Percentiles rank a stretch among this genome's conserved stretches.
These are phyloP conservation scores for Zosterops borbonicus DNA, from an alignment of 2,113 vertebrate genomes.

Conservation along the genomic window DNA sequence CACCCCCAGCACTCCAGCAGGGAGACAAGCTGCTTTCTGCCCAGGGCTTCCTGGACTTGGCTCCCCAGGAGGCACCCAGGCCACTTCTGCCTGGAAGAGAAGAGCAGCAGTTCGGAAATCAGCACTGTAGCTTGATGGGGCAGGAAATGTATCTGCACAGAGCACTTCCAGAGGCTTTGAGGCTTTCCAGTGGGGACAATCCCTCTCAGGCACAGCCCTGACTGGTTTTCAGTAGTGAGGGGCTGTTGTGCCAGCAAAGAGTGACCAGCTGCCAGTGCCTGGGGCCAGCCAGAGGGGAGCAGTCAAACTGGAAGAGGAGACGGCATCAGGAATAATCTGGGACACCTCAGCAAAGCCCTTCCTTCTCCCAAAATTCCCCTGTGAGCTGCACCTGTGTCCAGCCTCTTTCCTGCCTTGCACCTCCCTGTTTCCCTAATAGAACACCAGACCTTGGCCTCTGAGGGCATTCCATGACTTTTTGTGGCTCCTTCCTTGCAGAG, in stretches of 20 bases:
- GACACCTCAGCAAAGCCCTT: not conserved
- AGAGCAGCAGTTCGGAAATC: not conserved
- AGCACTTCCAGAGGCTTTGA: rapidly evolving
- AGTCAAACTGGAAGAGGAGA: not conserved
- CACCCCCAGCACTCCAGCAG: not conserved
- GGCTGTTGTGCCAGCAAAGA: rapidly evolving
- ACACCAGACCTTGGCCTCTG: not conserved
- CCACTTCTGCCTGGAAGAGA: not conserved
- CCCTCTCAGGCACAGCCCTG: not conserved
- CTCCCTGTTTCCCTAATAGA: not conserved
- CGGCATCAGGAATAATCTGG: not conserved
- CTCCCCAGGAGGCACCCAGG: not conserved
- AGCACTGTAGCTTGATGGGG: not conserved
- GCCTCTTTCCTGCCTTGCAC: not conserved
- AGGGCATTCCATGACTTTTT: not conserved
- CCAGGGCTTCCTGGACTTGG: not conserved
- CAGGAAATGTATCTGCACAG: rapidly evolving
- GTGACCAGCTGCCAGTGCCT: not conserved
- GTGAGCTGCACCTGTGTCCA: not conserved
- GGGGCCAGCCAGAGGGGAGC: not conserved
- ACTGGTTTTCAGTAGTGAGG: rapidly evolving
- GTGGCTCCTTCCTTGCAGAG: not conserved
- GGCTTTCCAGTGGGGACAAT: not conserved
- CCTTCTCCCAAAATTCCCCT: not conserved
- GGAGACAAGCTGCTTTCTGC: not conserved